phyloP scores from a whole-genome alignment of 2,113 vertebrate genomes.

The Numida meleagris region DNA sequence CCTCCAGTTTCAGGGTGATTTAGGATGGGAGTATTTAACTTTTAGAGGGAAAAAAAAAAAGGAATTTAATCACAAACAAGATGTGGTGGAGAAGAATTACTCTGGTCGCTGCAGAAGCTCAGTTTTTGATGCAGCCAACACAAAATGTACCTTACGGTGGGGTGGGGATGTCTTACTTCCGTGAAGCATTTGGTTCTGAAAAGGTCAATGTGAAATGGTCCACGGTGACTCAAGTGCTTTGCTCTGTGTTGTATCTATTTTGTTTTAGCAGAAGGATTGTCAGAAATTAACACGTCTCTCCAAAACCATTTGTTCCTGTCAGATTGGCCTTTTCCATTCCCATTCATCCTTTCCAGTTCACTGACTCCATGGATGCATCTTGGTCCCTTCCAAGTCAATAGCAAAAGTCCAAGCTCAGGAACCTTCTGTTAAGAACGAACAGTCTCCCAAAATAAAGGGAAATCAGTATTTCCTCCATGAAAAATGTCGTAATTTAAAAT shows the following conservation, averaged over 20 bases:
- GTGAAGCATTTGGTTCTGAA: slow-evolving; percentile 21
- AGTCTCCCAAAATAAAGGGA: neutral
- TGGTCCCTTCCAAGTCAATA: neutral
- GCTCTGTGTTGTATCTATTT: slow-evolving; percentile 62
- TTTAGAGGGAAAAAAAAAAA: neutral
- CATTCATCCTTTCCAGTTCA: slow-evolving; percentile 50
- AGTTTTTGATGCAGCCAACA: neutral
- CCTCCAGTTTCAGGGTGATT: neutral
- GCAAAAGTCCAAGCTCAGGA: neutral
- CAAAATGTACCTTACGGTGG: neutral
- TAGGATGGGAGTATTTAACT: neutral
- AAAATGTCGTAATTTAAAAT: slow-evolving; percentile 41
- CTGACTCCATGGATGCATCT: neutral
- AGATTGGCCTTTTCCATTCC: slow-evolving; percentile 62
- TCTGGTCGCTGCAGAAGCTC: neutral
- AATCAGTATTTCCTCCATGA: slow-evolving; percentile 1
- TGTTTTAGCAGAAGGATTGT: slow-evolving; percentile 63
- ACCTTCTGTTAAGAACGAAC: neutral
- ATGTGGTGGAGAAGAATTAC: neutral
- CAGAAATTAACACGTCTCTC: slow-evolving; percentile 69
- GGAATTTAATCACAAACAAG: neutral
- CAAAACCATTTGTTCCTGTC: slow-evolving; percentile 63
- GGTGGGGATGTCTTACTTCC: slow-evolving; percentile 49
- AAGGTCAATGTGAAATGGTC: slow-evolving; percentile 60
- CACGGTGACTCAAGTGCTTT: neutral